Percentiles rank a stretch among this genome's conserved stretches.
These are phyloP conservation scores for Dendroctonus ponderosae DNA, from an alignment of 1,140 invertebrate genomes.

Conservation along the genomic window DNA sequence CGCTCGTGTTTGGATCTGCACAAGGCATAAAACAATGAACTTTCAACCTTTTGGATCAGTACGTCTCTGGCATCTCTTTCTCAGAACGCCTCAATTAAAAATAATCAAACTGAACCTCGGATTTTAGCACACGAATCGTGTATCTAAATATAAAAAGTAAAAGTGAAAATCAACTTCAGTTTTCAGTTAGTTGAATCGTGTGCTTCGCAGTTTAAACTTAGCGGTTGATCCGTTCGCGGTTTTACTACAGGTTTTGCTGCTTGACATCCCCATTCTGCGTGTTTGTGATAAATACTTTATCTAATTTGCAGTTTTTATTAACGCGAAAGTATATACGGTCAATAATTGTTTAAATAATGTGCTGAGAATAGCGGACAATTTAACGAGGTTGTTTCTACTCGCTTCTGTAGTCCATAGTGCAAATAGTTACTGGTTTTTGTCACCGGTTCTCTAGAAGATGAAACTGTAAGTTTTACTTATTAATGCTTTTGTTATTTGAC, in stretches of 20 bases:
- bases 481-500: too few species aligned
- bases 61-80: not conserved
- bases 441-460: too few species aligned
- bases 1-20: not conserved
- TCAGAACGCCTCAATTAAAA: conserved; percentile 3
- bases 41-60: not conserved
- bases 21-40: not conserved
- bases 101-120: conserved; percentile 4
- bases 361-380: not conserved
- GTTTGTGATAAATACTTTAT: conserved; percentile 7
- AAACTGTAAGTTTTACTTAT: too few species aligned
- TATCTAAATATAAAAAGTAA: conserved; percentile 28
- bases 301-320: conserved; percentile 13
- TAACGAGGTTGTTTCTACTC: too few species aligned
- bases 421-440: too few species aligned
- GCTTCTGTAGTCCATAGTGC: too few species aligned
- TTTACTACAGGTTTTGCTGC: not conserved
- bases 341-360: conserved; percentile 12
- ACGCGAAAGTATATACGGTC: not conserved
- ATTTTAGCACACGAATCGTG: conserved; percentile 6
- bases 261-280: conserved; percentile 5
- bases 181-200: conserved; percentile 7
- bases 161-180: conserved; percentile 19
- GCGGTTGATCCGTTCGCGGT: not conserved
- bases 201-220: not conserved